Conservation (phyloP, 2,888 invertebrate genomes). For the Leistus spinibarbis region DNA sequence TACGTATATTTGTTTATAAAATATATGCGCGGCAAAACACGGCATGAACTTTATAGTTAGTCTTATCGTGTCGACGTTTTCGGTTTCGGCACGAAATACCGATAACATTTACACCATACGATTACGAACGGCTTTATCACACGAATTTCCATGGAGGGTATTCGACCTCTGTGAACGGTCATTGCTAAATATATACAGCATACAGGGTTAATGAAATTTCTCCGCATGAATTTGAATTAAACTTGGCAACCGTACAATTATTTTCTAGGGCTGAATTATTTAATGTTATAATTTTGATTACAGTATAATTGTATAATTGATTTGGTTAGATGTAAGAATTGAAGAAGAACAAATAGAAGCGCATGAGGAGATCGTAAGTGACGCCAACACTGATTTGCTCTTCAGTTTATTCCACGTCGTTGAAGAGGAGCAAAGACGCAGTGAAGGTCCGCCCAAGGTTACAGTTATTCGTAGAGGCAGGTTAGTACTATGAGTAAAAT, state of each 20-base stretch:
- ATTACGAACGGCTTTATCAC: neutral
- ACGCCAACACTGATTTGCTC: slow-evolving; percentile 59
- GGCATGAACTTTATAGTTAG: neutral
- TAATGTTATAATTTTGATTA: neutral
- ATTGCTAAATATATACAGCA: neutral
- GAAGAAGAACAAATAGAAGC: slow-evolving; percentile 9
- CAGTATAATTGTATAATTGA: neutral
- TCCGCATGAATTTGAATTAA: neutral
- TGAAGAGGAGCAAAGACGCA: slow-evolving; percentile 46
- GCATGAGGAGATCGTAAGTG: slow-evolving; percentile 41
- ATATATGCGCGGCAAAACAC: neutral
- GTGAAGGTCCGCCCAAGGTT: slow-evolving; percentile 20
- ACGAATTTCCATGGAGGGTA: slow-evolving; percentile 5
- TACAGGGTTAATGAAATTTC: neutral
- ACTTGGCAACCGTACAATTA: neutral
- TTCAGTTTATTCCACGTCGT: slow-evolving; percentile 59
- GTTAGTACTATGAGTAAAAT: too few species aligned
- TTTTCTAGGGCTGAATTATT: neutral
- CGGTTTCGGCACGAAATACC: neutral
- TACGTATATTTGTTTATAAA: neutral
- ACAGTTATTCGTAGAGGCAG: slow-evolving; percentile 48
- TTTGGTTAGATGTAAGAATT: neutral
- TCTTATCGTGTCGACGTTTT: neutral
- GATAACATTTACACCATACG: neutral
- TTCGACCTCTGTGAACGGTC: slow-evolving; percentile 10